Base-by-base conservation (phyloP, 2,797 vertebrate species). In the Margarornis squamiger region DNA sequence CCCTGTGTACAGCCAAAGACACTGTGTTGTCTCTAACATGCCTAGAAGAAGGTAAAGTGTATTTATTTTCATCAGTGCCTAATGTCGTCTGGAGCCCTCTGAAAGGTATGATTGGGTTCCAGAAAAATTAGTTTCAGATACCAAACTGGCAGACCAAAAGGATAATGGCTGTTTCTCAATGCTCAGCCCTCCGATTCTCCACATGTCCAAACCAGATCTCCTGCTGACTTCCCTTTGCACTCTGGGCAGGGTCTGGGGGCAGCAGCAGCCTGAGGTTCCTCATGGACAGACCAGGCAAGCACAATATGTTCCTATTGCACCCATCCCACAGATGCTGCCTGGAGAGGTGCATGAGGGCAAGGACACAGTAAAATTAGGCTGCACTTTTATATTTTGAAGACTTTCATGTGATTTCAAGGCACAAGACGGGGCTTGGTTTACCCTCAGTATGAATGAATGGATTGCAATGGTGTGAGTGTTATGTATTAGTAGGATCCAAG, bases 261-360 rank as follows among this genome's bases (percentile, higher is more conserved):
- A 73, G 46, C 22, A 19, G 27, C 29, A 81, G 41, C 38, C 71
- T 17, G 0, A 73, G 32, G 55, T 16, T 58, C 6, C 24, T 49
- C 46, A 49, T 27, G 48, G 48, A 49, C 14, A 49, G 48, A 27
- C 24, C 48, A 49, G 48, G 24, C 24, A 27, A 19, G 9, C 19
- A 24, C 22, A 21, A 0, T 0, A 1, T 24, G 45, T 34, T 32
- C 55, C 7, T 14, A 6, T 16, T 63, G 52, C 18, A 32, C 12
- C 71, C 34, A 32, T 52, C 10, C 24, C 76, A 49, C 24, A 49
- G 19, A 14, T 46, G 23, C 54, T 81, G 34, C 32, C 49, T 49
- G n/a, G 29, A 76, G 34, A 48, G 22, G 7, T 3, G 18, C 46
- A 12, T 6, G 10, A 41, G 58, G 38, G 30, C 54, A 84, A 14